Conservation (phyloP, 2,113 vertebrate genomes). For the Nycticorax nycticorax region DNA sequence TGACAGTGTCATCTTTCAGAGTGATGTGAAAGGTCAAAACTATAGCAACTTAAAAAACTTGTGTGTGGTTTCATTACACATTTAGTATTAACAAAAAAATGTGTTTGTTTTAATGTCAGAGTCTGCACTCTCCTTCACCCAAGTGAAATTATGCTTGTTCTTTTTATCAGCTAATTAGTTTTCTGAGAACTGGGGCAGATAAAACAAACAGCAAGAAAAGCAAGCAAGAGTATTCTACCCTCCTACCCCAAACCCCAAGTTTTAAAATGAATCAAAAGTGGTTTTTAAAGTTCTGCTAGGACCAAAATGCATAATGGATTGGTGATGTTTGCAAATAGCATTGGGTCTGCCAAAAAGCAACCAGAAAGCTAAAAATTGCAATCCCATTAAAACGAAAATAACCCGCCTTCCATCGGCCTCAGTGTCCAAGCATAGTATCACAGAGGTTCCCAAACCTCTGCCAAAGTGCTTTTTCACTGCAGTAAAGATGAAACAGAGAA, state of each 20-base stretch:
- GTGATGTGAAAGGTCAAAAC: neutral
- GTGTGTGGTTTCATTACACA: neutral
- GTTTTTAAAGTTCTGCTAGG: neutral
- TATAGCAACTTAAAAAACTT: neutral
- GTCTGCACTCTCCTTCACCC: neutral
- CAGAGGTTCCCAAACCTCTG: neutral
- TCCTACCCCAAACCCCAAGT: neutral
- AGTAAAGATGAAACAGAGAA: neutral
- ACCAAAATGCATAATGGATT: fast-evolving
- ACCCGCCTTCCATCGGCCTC: neutral
- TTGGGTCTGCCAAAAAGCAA: neutral
- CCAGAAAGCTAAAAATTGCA: neutral
- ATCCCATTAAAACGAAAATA: neutral
- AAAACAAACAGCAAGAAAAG: neutral
- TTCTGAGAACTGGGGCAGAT: neutral
- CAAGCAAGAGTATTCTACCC: neutral
- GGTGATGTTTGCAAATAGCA: neutral
- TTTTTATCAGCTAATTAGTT: neutral
- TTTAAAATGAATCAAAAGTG: neutral
- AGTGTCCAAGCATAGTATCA: neutral
- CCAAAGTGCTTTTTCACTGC: neutral
- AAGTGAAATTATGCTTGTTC: neutral
- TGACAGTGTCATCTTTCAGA: neutral
- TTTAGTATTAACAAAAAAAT: neutral
- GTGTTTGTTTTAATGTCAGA: neutral